Evolutionary conservation across 2,113 vertebrate species (phyloP).

Genomic region (Bos javanicus): DNA sequence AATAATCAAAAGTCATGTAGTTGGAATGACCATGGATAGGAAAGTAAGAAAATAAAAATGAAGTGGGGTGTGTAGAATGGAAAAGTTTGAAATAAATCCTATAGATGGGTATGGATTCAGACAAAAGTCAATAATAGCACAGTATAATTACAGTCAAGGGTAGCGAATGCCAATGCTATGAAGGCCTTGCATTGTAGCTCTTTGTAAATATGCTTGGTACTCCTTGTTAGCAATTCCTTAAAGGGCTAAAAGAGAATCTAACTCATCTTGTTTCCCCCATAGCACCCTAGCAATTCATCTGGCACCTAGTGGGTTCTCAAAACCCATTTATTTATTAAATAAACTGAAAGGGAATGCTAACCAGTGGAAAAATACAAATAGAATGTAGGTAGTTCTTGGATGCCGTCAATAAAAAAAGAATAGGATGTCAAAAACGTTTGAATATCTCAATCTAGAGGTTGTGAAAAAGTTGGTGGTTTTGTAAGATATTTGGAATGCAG

Average conservation of each 20-base stretch:
- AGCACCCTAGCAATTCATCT: background rate
- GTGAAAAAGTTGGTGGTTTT: background rate
- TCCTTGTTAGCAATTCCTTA: background rate
- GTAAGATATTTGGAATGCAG: background rate
- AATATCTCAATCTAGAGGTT: background rate
- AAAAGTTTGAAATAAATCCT: conserved; percentile 8
- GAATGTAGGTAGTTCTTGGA: background rate
- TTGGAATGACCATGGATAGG: background rate
- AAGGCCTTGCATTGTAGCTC: background rate
- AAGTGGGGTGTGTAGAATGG: background rate
- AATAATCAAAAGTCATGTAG: background rate
- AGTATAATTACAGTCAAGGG: background rate
- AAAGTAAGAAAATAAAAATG: background rate
- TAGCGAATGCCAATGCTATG: background rate
- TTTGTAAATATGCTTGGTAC: background rate
- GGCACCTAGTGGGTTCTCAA: background rate
- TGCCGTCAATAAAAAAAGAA: background rate
- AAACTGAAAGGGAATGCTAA: background rate
- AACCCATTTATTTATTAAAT: background rate
- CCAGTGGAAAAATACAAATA: background rate
- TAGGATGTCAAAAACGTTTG: background rate
- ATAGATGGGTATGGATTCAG: background rate
- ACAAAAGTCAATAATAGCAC: background rate
- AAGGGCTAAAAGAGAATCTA: background rate
- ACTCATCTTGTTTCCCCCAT: background rate